Conservation (phyloP, 2,797 vertebrate species). For the Anas georgica region DNA sequence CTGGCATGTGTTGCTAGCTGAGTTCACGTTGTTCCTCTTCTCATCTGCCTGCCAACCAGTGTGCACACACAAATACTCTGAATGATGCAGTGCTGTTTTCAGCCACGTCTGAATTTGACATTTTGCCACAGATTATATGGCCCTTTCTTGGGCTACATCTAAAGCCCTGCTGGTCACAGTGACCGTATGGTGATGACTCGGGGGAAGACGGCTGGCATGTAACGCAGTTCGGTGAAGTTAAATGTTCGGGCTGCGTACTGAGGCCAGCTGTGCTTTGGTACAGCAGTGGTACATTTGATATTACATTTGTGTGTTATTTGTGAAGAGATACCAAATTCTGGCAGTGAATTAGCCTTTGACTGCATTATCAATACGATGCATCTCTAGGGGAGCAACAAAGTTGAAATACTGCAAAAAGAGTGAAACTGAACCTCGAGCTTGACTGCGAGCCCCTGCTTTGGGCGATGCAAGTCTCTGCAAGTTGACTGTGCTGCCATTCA, state of each 20-base stretch:
- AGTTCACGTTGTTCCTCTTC: background rate
- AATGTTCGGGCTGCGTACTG: background rate
- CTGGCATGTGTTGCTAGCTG: background rate
- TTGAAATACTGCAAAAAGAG: background rate
- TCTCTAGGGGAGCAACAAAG: background rate
- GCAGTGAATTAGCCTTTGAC: background rate
- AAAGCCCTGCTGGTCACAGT: background rate
- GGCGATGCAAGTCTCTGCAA: background rate
- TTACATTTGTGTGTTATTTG: background rate
- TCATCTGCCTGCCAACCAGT: background rate
- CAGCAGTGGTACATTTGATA: background rate
- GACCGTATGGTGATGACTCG: background rate
- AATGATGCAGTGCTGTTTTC: background rate
- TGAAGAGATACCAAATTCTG: background rate
- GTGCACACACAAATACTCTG: background rate
- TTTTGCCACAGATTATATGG: background rate
- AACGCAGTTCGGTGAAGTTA: background rate
- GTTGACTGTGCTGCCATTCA: background rate
- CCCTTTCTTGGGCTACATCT: background rate
- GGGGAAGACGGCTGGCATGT: background rate
- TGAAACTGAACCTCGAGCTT: background rate
- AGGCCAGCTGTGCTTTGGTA: background rate
- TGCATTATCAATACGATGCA: background rate
- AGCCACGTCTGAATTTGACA: background rate
- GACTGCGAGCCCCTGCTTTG: background rate